A percentile compares a stretch with the other conserved stretches of the same genome.
Evolutionary conservation across 2,797 vertebrate genomes (phyloP).

Genomic region (Gymnothorax javanicus): DNA sequence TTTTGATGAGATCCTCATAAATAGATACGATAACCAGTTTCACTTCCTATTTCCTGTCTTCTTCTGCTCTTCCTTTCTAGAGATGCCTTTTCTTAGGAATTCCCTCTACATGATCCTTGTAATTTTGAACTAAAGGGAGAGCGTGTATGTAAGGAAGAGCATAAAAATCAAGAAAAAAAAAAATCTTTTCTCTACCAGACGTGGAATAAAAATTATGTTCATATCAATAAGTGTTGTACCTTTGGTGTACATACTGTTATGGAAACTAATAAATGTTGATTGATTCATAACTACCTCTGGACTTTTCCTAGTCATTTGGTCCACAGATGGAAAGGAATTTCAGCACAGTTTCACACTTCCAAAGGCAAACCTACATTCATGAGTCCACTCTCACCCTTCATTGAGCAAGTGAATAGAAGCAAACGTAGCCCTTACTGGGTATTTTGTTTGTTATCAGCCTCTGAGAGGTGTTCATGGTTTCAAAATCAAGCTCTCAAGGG

Average conservation of each 20-base stretch:
- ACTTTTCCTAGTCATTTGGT: slow-evolving; percentile 27
- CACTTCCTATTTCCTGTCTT: slow-evolving; percentile 54
- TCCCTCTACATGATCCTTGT: slow-evolving; percentile 79
- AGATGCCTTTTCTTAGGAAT: slow-evolving; percentile 71
- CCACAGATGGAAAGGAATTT: background rate
- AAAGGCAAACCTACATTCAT: too few species aligned
- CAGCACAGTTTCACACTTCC: background rate
- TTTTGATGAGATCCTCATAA: slow-evolving; percentile 50
- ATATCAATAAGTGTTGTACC: slow-evolving; percentile 93
- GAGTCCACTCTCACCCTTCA: background rate
- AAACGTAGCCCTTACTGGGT: background rate
- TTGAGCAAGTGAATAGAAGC: background rate
- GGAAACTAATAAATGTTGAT: slow-evolving; percentile 96
- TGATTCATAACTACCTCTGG: slow-evolving; percentile 84
- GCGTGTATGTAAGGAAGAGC: slow-evolving; percentile 55
- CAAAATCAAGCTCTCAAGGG: background rate
- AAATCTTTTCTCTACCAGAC: slow-evolving; percentile 57
- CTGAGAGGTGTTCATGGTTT: background rate
- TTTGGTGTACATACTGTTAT: slow-evolving; percentile 91
- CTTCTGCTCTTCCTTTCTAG: slow-evolving; percentile 52
- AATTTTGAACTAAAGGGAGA: slow-evolving; percentile 78
- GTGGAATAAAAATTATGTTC: slow-evolving; percentile 74
- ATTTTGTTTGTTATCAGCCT: background rate
- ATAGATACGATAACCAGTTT: slow-evolving; percentile 54
- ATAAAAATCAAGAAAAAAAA: slow-evolving; percentile 52